These are phyloP conservation scores for Styela plicata DNA, from an alignment of 23 tunicate genomes.

Conservation along the genomic window DNA sequence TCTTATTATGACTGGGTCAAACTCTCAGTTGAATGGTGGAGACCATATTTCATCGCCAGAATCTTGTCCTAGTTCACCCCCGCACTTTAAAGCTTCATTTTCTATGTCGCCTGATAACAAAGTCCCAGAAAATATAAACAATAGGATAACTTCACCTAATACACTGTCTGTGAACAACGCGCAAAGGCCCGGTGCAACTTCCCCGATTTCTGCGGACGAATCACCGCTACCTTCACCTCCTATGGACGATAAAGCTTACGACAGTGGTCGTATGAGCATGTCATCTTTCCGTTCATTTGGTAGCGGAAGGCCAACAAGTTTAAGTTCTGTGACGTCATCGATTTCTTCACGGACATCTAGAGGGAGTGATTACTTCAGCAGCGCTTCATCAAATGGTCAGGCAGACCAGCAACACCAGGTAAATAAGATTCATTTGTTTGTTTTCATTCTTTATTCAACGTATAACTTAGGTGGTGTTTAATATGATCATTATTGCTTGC, in stretches of 20 bases:
- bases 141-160: neutral
- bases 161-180: neutral
- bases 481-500: too few relatives aligned
- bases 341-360: constrained; percentile 65
- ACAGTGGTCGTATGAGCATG: constrained; percentile 35
- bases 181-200: neutral
- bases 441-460: too few relatives aligned
- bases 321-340: constrained; percentile 53
- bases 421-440: too few relatives aligned
- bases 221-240: constrained; percentile 26
- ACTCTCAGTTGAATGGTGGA: constrained; percentile 8
- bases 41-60: constrained; percentile 6
- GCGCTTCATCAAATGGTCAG: constrained; percentile 41
- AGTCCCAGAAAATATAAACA: neutral
- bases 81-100: constrained; percentile 2
- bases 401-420: constrained; percentile 19
- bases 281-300: constrained; percentile 27
- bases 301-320: constrained; percentile 44
- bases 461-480: too few relatives aligned
- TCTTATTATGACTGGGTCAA: neutral
- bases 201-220: constrained; percentile 10
- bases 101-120: constrained; percentile 1
- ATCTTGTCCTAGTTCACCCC: neutral
- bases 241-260: constrained; percentile 23
- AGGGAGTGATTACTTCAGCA: constrained; percentile 75